These are phyloP conservation scores for Epirrhoe alternata DNA, from an alignment of 2,888 invertebrate species.

Conservation along the genomic window DNA sequence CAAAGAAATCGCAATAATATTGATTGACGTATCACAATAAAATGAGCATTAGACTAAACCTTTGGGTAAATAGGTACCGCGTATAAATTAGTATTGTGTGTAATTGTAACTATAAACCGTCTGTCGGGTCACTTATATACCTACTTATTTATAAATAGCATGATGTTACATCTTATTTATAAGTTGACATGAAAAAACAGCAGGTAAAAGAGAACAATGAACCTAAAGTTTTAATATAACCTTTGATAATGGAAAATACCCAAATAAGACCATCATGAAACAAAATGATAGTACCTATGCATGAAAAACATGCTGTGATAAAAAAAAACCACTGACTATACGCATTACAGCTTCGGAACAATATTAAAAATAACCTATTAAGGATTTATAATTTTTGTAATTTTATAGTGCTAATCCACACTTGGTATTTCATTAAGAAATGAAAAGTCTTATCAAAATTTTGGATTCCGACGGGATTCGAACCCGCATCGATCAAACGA, in stretches of 20 bases:
- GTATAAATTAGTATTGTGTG: not conserved
- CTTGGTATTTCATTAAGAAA: too few species aligned
- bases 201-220: conserved; percentile 23
- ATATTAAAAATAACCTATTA: not conserved
- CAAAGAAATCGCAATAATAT: not conserved
- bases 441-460: too few species aligned
- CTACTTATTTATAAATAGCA: not conserved
- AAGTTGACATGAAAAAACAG: conserved; percentile 1
- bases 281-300: conserved; percentile 1
- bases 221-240: conserved; percentile 23
- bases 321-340: not conserved
- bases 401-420: too few species aligned
- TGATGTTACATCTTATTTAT: not conserved
- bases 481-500: too few species aligned
- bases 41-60: not conserved
- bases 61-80: not conserved
- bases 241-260: conserved; percentile 40
- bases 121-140: not conserved
- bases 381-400: too few species aligned
- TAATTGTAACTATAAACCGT: not conserved
- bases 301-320: not conserved
- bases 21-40: not conserved
- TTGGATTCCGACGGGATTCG: too few species aligned
- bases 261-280: conserved; percentile 44
- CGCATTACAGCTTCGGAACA: not conserved